phyloP scores from a whole-genome alignment of 2,797 vertebrate species.

The Propithecus deckenii region DNA sequence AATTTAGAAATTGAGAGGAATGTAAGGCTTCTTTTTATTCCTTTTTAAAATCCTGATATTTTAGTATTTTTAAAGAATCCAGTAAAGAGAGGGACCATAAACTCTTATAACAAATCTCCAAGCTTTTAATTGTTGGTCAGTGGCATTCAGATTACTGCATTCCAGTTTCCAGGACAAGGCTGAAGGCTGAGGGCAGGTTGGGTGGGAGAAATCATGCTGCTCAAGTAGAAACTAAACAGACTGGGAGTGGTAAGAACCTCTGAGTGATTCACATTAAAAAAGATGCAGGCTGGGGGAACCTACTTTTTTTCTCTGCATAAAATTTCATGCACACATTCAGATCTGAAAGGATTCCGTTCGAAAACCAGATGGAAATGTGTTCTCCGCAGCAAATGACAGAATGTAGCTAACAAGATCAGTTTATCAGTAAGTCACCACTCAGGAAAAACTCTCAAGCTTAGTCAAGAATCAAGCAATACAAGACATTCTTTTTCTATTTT shows the following conservation, averaged over 20 bases:
- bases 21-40: background rate
- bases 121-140: constrained; percentile 74
- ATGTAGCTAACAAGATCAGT: constrained; percentile 30
- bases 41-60: background rate
- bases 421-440: constrained; percentile 41
- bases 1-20: background rate
- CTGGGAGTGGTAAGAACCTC: constrained; percentile 31
- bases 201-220: constrained; percentile 44
- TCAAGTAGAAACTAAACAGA: background rate
- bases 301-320: constrained; percentile 66
- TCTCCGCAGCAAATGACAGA: constrained; percentile 64
- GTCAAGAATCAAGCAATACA: constrained; percentile 30
- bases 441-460: background rate
- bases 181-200: constrained; percentile 26
- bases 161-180: background rate
- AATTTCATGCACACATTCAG: constrained; percentile 58
- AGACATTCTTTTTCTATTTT: background rate
- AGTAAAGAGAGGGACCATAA: background rate
- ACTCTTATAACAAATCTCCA: constrained; percentile 25
- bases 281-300: constrained; percentile 47
- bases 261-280: constrained; percentile 68
- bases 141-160: constrained; percentile 44
- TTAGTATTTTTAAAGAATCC: background rate
- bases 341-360: constrained; percentile 76
- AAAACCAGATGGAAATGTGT: constrained; percentile 80